Evolutionary conservation across 2,797 vertebrate genomes (phyloP).

Genomic region (Acestrorhynchus altus): DNA sequence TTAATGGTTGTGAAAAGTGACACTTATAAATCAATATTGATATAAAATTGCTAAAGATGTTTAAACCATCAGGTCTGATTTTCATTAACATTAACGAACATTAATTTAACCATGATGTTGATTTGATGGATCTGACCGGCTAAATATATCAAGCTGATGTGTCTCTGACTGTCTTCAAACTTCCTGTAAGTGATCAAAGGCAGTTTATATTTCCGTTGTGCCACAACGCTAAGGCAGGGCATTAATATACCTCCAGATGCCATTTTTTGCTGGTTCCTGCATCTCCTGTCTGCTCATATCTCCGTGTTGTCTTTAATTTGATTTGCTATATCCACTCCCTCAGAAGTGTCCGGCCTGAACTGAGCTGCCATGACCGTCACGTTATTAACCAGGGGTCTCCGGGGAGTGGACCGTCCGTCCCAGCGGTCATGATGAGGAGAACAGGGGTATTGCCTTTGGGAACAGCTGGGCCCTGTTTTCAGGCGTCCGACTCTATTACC

Average conservation of each 20-base stretch:
- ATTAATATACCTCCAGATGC: slow-evolving; percentile 40
- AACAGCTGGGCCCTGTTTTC: slow-evolving; percentile 82
- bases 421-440: slow-evolving; percentile 66
- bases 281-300: slow-evolving; percentile 29
- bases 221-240: slow-evolving; percentile 27
- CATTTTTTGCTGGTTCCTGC: slow-evolving; percentile 17
- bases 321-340: slow-evolving; percentile 55
- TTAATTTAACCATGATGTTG: too few species aligned
- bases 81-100: too few species aligned
- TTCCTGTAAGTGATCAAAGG: slow-evolving; percentile 37
- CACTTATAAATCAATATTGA: too few species aligned
- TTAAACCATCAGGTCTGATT: too few species aligned
- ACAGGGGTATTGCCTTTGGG: slow-evolving; percentile 69
- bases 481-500: slow-evolving; percentile 75
- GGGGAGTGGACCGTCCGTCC: slow-evolving; percentile 61
- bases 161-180: slow-evolving; percentile 28
- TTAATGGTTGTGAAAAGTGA: too few species aligned
- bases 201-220: slow-evolving; percentile 41
- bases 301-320: slow-evolving; percentile 53
- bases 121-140: too few species aligned
- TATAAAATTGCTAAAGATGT: too few species aligned
- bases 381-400: slow-evolving; percentile 71
- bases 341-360: slow-evolving; percentile 63
- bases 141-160: slow-evolving; percentile 10
- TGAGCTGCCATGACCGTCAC: slow-evolving; percentile 68